Base-by-base conservation (phyloP, 2,797 vertebrate species). In the Gymnocypris eckloni region DNA sequence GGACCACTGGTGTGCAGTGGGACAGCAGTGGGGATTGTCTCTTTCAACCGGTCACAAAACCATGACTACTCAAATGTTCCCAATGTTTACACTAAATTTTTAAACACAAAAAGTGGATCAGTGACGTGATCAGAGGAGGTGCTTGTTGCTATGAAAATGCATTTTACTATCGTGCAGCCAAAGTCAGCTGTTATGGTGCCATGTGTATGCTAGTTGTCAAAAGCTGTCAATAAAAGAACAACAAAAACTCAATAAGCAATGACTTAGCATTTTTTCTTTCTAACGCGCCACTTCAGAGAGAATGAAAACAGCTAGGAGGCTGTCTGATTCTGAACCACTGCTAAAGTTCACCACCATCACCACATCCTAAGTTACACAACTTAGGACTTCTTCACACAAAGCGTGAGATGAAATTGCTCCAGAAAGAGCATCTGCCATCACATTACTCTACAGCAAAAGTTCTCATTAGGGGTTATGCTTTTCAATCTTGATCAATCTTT, bases 11-110 rank as follows among this genome's bases (percentile, higher is more conserved):
- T 95, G 82, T 95, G 93, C 50, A 8, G 15, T 0, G 45, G 43
- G 4, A 1, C 3, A 15, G 92, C 92, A 1, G 88, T 92, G 3
- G 94, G 95, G 10, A 81, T 95, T 1, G 93, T 87, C 7, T 95
- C 94, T 8, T 94, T 92, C 72, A 93, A 93, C 0, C 0, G 0
- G 0, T 0, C 0, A 0, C 61, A 61, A n/a, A 61, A 84, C 20
- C 86, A 93, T 25, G 0, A 75, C 2, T 92, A 94, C 76, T 92
- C 93, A 70, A 82, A 90, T 56, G 0, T 84, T 0, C 94, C 94
- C n/a, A 95, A 94, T 1, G 8, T 95, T 79, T 95, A 92, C n/a
- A 94, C 93, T 1, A 93, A 2, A 85, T 94, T 71, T 90, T 91
- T 25, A 90, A 89, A 75, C 92, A 89, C 73, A 37, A 88, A 2